Evolutionary conservation across 1,140 invertebrate species (phyloP).

Genomic region (Drosophila ficusphila): DNA sequence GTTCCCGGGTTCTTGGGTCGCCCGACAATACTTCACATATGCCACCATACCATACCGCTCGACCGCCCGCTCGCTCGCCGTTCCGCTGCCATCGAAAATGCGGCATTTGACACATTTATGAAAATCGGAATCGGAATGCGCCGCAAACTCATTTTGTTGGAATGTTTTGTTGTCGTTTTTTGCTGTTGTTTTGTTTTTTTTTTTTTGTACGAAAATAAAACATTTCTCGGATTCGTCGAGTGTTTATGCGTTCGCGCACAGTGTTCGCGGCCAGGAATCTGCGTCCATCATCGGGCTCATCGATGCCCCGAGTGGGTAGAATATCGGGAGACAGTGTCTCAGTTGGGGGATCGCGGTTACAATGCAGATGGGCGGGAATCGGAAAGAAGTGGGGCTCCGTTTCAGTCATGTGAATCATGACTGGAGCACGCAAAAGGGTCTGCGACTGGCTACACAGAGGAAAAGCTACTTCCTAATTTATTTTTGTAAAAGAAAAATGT

Average conservation of each 20-base stretch:
- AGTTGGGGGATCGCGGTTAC: conserved; percentile 13
- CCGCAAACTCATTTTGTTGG: conserved; percentile 80
- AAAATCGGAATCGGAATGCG: conserved; percentile 80
- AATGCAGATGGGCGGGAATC: conserved; percentile 13
- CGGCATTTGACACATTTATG: conserved; percentile 81
- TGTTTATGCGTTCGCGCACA: conserved; percentile 29
- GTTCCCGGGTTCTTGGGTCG: neutral
- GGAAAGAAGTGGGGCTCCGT: neutral
- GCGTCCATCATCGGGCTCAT: neutral
- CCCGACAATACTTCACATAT: conserved; percentile 10
- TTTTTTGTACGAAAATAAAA: conserved; percentile 56
- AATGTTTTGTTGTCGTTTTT: conserved; percentile 69
- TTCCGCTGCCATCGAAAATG: conserved; percentile 66
- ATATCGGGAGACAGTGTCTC: conserved; percentile 18
- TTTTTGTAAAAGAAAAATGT: too few species aligned
- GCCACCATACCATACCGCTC: too few species aligned
- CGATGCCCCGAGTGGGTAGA: conserved; percentile 1
- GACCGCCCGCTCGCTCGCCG: conserved; percentile 6
- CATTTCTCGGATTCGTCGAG: conserved; percentile 32
- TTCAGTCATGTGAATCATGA: conserved; percentile 50
- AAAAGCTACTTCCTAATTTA: too few species aligned
- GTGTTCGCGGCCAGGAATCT: conserved; percentile 11
- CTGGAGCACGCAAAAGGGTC: conserved; percentile 10
- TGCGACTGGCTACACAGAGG: neutral
- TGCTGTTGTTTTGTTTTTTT: conserved; percentile 69